Evolutionary conservation across 2,888 invertebrate genomes (phyloP).

Genomic region (Volucella inanis): DNA sequence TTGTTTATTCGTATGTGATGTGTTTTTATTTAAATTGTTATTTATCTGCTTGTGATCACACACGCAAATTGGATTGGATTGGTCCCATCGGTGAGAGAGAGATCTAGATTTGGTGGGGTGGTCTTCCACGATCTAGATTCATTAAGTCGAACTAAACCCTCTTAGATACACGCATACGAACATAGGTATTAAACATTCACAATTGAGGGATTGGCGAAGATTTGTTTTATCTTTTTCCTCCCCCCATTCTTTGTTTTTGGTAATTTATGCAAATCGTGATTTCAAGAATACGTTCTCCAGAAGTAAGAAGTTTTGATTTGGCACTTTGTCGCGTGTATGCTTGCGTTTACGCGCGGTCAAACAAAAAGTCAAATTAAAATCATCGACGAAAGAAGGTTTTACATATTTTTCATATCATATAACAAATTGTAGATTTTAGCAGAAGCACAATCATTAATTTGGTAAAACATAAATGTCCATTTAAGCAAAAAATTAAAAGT

Average conservation of each 20-base stretch:
- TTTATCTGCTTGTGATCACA: not conserved
- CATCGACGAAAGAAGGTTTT: constrained; percentile 5
- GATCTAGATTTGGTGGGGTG: constrained; percentile 9
- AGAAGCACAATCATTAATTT: not conserved
- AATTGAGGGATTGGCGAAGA: not conserved
- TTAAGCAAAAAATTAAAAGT: constrained; percentile 46
- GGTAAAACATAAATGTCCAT: constrained; percentile 18
- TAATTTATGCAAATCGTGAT: constrained; percentile 39
- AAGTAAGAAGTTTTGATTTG: constrained; percentile 29
- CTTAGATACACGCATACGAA: not conserved
- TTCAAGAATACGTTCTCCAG: constrained; percentile 31
- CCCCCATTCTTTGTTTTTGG: not conserved
- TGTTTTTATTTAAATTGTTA: constrained; percentile 1
- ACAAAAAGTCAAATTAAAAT: not conserved
- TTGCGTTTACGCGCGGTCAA: constrained; percentile 6
- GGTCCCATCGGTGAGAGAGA: not conserved
- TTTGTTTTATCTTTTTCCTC: not conserved
- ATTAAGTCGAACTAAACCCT: not conserved
- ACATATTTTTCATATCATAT: constrained; percentile 25
- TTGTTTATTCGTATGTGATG: not conserved
- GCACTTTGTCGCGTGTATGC: constrained; percentile 39
- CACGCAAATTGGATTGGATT: constrained; percentile 12
- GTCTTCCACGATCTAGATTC: constrained; percentile 15
- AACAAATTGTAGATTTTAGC: constrained; percentile 6
- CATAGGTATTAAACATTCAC: not conserved